phyloP scores from a whole-genome alignment of 2,113 vertebrate genomes.

The Oreochromis spilurus region DNA sequence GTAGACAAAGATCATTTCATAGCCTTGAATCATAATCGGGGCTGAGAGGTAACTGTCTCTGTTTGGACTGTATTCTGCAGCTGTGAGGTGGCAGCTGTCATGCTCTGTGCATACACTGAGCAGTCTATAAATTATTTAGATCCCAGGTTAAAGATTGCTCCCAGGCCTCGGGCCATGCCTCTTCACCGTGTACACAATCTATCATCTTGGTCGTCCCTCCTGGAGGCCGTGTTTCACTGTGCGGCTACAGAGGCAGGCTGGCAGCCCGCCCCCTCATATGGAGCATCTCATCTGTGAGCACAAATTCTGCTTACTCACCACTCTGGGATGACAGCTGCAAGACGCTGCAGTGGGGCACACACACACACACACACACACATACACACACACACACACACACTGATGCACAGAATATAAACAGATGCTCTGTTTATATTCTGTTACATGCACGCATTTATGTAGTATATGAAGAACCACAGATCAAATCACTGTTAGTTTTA shows the following conservation, averaged over 20 bases:
- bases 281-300: constrained; percentile 29
- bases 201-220: neutral
- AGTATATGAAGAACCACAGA: neutral
- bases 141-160: constrained; percentile 39
- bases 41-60: neutral
- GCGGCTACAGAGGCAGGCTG: neutral
- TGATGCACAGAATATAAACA: neutral
- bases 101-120: constrained; percentile 9
- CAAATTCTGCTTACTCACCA: constrained; percentile 71
- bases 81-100: constrained; percentile 37
- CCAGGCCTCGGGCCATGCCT: constrained; percentile 1
- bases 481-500: neutral
- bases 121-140: constrained; percentile 49
- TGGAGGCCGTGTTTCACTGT: constrained; percentile 5
- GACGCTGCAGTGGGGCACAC: constrained; percentile 25
- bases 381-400: neutral
- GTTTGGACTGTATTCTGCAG: neutral
- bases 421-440: neutral
- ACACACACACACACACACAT: neutral
- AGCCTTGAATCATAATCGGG: neutral
- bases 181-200: neutral
- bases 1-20: neutral
- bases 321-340: constrained; percentile 53
- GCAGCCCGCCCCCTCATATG: constrained; percentile 14
- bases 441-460: neutral